These are phyloP conservation scores for Stegophylla sp. DNA, from an alignment of 2,888 invertebrate species.

Conservation along the genomic window DNA sequence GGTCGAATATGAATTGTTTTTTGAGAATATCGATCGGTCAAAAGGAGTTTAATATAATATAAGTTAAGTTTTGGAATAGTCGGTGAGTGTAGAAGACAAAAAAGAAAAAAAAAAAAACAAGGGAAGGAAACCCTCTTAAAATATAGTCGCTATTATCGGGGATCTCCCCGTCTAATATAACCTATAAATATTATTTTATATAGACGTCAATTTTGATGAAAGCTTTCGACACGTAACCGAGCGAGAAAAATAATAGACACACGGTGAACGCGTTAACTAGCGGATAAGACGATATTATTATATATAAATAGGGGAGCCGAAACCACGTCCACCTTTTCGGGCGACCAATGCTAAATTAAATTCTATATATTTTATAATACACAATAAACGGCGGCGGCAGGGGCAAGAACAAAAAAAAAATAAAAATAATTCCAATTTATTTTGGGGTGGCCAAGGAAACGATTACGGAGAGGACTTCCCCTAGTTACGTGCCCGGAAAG, in stretches of 20 bases:
- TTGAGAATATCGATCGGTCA: slow-evolving; percentile 1
- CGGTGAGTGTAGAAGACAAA: background rate
- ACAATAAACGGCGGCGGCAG: background rate
- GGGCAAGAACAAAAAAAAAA: background rate
- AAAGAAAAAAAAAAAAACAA: background rate
- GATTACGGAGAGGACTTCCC: slow-evolving; percentile 34
- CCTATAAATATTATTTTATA: slow-evolving; percentile 44
- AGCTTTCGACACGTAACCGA: slow-evolving; percentile 52
- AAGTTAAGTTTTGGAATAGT: background rate
- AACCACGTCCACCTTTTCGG: background rate
- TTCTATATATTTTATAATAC: slow-evolving; percentile 7
- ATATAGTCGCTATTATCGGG: background rate
- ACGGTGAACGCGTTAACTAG: background rate
- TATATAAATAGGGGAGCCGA: background rate
- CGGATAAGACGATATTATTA: slow-evolving; percentile 12
- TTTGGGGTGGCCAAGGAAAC: slow-evolving; percentile 43
- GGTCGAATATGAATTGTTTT: background rate
- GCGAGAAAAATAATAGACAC: slow-evolving; percentile 42
- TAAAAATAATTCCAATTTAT: slow-evolving; percentile 42
- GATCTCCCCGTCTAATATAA: background rate
- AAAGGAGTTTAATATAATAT: background rate
- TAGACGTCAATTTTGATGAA: slow-evolving; percentile 51
- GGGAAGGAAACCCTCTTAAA: background rate
- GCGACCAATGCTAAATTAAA: slow-evolving; percentile 9
- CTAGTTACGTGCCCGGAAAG: slow-evolving; percentile 36